Evolutionary conservation across 2,888 invertebrate genomes (phyloP).

Genomic region (Ernsta delagoae): DNA sequence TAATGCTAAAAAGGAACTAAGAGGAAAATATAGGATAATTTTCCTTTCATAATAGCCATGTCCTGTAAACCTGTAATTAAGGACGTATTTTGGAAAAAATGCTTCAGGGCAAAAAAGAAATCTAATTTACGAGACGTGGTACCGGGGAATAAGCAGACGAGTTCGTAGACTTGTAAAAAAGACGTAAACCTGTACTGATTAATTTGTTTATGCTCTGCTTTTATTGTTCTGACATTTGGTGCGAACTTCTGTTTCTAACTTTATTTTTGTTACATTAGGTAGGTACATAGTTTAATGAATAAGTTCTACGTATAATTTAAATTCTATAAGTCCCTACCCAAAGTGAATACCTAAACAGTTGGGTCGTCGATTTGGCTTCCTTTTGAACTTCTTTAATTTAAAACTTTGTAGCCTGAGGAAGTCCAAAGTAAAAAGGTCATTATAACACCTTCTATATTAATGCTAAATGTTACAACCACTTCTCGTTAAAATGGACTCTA

Average conservation of each 20-base stretch:
- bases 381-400: background rate
- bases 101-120: background rate
- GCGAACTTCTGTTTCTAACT: constrained; percentile 1
- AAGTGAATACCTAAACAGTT: background rate
- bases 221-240: constrained; percentile 20
- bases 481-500: too few relatives aligned
- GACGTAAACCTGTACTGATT: constrained; percentile 18
- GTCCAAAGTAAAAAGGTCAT: background rate
- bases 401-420: background rate
- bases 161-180: constrained; percentile 11
- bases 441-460: background rate
- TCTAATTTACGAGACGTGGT: constrained; percentile 14
- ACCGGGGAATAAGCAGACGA: constrained; percentile 2
- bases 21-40: too few relatives aligned
- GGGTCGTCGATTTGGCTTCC: background rate
- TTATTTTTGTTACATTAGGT: background rate
- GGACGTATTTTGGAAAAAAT: background rate
- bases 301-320: background rate
- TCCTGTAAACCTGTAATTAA: background rate
- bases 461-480: too few relatives aligned
- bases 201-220: constrained; percentile 15
- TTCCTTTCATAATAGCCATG: background rate
- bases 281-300: background rate
- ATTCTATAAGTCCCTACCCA: background rate
- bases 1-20: too few relatives aligned